Evolutionary conservation across 2,797 vertebrate species (phyloP).

Genomic region (Premnoplex brunnescens): DNA sequence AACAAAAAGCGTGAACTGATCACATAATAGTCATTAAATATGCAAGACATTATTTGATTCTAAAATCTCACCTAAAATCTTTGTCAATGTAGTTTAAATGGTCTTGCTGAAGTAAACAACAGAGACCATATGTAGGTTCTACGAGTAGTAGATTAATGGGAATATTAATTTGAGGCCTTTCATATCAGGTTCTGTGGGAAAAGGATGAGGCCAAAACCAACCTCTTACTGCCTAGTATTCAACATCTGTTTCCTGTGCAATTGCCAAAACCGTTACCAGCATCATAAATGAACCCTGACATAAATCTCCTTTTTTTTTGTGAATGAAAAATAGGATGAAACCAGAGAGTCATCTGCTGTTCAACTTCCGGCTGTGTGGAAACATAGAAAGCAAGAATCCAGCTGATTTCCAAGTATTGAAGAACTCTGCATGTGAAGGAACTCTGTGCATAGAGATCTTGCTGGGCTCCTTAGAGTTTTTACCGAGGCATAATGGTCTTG

Average conservation of each 20-base stretch:
- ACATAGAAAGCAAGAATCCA: neutral
- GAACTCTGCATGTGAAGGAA: neutral
- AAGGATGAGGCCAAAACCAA: neutral
- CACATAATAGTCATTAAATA: neutral
- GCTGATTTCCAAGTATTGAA: neutral
- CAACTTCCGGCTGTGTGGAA: neutral
- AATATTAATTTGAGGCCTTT: neutral
- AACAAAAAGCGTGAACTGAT: neutral
- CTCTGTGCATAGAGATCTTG: neutral
- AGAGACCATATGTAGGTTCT: neutral
- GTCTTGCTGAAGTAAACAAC: neutral
- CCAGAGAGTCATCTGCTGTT: neutral
- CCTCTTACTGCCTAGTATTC: neutral
- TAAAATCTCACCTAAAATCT: neutral
- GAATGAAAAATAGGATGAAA: constrained; percentile 18
- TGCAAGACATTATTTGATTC: neutral
- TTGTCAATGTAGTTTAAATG: neutral
- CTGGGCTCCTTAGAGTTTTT: neutral
- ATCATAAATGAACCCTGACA: neutral
- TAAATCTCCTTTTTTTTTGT: neutral
- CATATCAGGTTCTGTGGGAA: constrained; percentile 1
- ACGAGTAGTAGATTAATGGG: constrained; percentile 1
- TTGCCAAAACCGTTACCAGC: constrained; percentile 23
- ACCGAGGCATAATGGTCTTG: neutral
- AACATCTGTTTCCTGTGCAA: constrained; percentile 45